These are phyloP conservation scores for Eristalis pertinax DNA, from an alignment of 2,888 invertebrate species.

Conservation along the genomic window DNA sequence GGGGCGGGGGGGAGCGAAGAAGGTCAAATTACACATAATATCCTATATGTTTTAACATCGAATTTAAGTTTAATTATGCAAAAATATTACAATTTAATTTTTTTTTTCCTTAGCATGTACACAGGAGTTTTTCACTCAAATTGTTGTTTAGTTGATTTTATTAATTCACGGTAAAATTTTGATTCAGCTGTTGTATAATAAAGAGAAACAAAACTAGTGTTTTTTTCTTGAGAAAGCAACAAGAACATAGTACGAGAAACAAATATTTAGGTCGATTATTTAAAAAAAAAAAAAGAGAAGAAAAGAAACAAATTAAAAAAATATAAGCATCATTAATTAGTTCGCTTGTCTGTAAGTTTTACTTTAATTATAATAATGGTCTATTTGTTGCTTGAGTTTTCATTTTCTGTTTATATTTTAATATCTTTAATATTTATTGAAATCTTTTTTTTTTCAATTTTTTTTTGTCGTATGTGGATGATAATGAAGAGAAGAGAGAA, in stretches of 20 bases:
- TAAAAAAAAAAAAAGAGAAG: conserved; percentile 26
- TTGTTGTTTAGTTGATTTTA: conserved; percentile 14
- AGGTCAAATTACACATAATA: conserved; percentile 62
- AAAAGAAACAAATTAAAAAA: conserved; percentile 21
- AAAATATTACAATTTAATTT: conserved; percentile 57
- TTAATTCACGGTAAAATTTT: conserved; percentile 28
- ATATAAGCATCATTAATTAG: conserved; percentile 42
- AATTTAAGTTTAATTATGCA: conserved; percentile 52
- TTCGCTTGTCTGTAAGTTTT: conserved; percentile 38
- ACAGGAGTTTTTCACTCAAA: conserved; percentile 17
- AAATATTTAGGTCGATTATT: conserved; percentile 39
- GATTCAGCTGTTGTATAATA: conserved; percentile 19
- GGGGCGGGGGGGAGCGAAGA: conserved; percentile 9
- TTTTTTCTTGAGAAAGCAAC: conserved; percentile 44
- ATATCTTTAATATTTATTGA: conserved; percentile 56
- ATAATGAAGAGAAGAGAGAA: conserved; percentile 71
- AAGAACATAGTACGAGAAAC: conserved; percentile 38
- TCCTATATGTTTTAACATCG: conserved; percentile 57
- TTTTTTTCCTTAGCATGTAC: conserved; percentile 46
- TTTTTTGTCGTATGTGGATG: conserved; percentile 70
- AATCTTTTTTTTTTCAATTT: conserved; percentile 20
- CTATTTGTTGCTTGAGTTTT: conserved; percentile 51
- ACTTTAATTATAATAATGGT: conserved; percentile 48
- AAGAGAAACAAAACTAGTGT: conserved; percentile 18
- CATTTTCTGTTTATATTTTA: conserved; percentile 49